A percentile compares a stretch with the other conserved stretches of the same genome.
These are phyloP conservation scores for Loxodonta africana DNA, from an alignment of 2,113 vertebrate species.

Conservation along the genomic window DNA sequence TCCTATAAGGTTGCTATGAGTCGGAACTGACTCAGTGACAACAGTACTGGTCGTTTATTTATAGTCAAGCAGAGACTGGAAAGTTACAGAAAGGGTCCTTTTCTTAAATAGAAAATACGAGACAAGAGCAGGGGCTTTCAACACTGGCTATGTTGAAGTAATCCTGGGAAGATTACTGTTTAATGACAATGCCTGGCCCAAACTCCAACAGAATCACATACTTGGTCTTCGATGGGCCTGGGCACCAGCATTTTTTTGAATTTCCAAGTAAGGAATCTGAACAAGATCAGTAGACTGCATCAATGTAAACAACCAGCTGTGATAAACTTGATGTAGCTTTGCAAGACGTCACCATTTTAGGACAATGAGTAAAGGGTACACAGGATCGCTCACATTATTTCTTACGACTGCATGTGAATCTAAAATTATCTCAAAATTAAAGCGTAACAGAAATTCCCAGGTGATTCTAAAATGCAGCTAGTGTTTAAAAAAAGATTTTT, in stretches of 20 bases:
- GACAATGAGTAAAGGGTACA: slow-evolving; percentile 2
- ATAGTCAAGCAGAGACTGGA: not conserved
- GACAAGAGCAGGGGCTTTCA: not conserved
- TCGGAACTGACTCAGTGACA: no score
- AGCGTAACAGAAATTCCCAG: not conserved
- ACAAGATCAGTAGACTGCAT: not conserved
- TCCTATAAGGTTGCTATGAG: no score
- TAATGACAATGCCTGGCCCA: not conserved
- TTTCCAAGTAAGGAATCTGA: not conserved
- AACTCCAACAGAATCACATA: not conserved
- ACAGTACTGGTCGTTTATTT: not conserved
- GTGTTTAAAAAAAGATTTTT: not conserved
- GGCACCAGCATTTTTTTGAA: not conserved
- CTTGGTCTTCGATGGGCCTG: not conserved
- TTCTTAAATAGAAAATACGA: not conserved
- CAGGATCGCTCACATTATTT: not conserved
- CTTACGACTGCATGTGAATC: not conserved
- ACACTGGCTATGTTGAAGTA: not conserved
- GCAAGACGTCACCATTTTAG: not conserved
- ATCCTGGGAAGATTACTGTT: slow-evolving; percentile 18
- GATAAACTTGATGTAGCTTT: not conserved
- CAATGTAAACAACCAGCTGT: not conserved
- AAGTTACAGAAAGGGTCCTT: not conserved
- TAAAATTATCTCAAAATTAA: not conserved
- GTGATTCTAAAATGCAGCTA: not conserved